A percentile compares a stretch with the other conserved stretches of the same genome.
Evolutionary conservation across 1,140 invertebrate genomes (phyloP).

Genomic region (Solenopsis invicta): DNA sequence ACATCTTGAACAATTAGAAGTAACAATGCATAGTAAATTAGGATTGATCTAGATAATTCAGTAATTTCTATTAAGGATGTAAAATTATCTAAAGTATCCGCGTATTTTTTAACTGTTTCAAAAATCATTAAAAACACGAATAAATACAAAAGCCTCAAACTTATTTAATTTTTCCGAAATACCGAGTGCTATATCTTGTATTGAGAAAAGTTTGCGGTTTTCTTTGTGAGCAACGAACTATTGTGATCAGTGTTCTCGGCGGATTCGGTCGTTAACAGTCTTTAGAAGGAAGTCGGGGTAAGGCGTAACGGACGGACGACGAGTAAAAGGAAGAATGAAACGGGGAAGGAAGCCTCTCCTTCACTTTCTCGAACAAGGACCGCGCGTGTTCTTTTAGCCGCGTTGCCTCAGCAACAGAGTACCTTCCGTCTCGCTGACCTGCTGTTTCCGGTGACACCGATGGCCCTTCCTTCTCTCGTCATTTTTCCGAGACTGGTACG

Average conservation of each 20-base stretch:
- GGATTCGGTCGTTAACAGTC: slow-evolving; percentile 67
- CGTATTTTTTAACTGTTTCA: neutral
- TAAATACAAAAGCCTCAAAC: neutral
- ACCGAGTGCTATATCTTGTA: slow-evolving; percentile 5
- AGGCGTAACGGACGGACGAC: slow-evolving; percentile 37
- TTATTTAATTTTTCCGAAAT: slow-evolving; percentile 25
- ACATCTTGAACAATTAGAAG: slow-evolving; percentile 16
- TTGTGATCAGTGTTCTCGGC: slow-evolving; percentile 57
- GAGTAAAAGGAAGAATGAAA: slow-evolving; percentile 61
- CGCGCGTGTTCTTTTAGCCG: slow-evolving; percentile 76
- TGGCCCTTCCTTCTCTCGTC: slow-evolving; percentile 75
- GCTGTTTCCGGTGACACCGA: slow-evolving; percentile 80
- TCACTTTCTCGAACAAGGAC: slow-evolving; percentile 43
- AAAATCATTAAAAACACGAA: neutral
- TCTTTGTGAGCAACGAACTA: slow-evolving; percentile 13
- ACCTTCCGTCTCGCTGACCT: slow-evolving; percentile 81
- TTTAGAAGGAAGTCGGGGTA: slow-evolving; percentile 33
- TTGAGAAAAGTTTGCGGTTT: slow-evolving; percentile 17
- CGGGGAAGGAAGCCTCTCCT: slow-evolving; percentile 48
- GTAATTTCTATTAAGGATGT: neutral
- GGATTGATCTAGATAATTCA: neutral
- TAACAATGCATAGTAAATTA: neutral
- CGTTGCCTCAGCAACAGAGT: slow-evolving; percentile 83
- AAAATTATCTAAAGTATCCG: neutral
- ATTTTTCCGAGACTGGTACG: slow-evolving; percentile 56